phyloP scores from a whole-genome alignment of 2,888 invertebrate species.

The Erynnis tages region DNA sequence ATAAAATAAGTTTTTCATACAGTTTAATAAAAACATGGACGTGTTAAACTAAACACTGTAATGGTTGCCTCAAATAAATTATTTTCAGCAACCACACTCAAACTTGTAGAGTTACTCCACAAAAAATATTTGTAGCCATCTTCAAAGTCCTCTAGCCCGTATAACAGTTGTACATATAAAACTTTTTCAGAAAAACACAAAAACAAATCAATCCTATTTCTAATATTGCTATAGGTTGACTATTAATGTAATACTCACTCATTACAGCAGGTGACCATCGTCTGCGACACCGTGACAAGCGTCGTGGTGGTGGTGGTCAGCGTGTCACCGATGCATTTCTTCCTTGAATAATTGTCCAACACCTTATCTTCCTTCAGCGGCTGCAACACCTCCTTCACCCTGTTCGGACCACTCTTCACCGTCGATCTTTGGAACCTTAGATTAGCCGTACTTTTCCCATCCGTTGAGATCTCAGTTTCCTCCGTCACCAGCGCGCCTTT shows the following conservation, averaged over 20 bases:
- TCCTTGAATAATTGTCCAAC: conserved; percentile 57
- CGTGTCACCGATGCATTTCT: conserved; percentile 66
- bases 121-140: too few relatives aligned
- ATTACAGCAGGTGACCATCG: conserved; percentile 71
- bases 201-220: too few relatives aligned
- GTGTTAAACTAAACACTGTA: too few relatives aligned
- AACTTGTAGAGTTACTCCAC: too few relatives aligned
- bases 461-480: conserved; percentile 68
- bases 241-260: conserved; percentile 70
- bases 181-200: too few relatives aligned
- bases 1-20: too few relatives aligned
- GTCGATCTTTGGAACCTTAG: conserved; percentile 69
- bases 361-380: conserved; percentile 65
- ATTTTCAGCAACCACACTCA: too few relatives aligned
- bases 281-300: conserved; percentile 72
- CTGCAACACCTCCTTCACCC: conserved; percentile 61
- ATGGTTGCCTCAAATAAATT: too few relatives aligned
- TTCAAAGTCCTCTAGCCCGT: too few relatives aligned
- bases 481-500: conserved; percentile 72
- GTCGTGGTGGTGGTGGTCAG: conserved; percentile 71
- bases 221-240: too few relatives aligned
- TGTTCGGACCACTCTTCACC: conserved; percentile 67
- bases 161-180: too few relatives aligned
- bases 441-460: conserved; percentile 65
- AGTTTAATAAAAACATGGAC: too few relatives aligned